Percentiles rank a stretch among this genome's conserved stretches.
Evolutionary conservation across 2,113 vertebrate genomes (phyloP).

Genomic region (Archocentrus centrarchus): DNA sequence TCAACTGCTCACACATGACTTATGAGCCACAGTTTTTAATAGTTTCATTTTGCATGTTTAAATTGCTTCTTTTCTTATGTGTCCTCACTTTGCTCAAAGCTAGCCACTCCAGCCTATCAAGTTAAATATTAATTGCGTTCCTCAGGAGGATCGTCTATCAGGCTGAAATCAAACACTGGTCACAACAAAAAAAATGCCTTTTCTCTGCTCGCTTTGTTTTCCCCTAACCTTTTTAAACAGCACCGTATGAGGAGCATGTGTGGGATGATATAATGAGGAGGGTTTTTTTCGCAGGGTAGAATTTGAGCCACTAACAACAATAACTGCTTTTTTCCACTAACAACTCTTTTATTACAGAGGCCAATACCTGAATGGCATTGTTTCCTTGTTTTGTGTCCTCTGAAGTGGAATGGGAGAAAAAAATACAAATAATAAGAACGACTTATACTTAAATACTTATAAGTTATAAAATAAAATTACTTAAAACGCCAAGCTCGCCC

Average conservation of each 20-base stretch:
- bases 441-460: background rate
- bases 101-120: slow-evolving; percentile 67
- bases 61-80: slow-evolving; percentile 76
- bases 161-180: slow-evolving; percentile 76
- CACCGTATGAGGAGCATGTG: background rate
- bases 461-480: too few relatives aligned
- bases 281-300: slow-evolving; percentile 38
- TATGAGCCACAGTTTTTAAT: slow-evolving; percentile 59
- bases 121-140: slow-evolving; percentile 81
- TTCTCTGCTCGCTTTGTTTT: slow-evolving; percentile 60
- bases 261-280: slow-evolving; percentile 34
- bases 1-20: slow-evolving; percentile 65
- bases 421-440: background rate
- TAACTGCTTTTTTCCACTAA: background rate
- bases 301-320: slow-evolving; percentile 6
- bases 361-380: background rate
- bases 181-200: slow-evolving; percentile 59
- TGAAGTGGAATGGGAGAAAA: background rate
- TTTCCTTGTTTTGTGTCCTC: slow-evolving; percentile 1
- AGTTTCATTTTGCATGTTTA: slow-evolving; percentile 72
- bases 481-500: too few relatives aligned
- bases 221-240: slow-evolving; percentile 46
- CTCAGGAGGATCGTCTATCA: slow-evolving; percentile 71
- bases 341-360: background rate
- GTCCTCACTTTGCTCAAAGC: slow-evolving; percentile 58